Evolutionary conservation across 2,888 invertebrate species (phyloP).

Genomic region (Mayetiola destructor): DNA sequence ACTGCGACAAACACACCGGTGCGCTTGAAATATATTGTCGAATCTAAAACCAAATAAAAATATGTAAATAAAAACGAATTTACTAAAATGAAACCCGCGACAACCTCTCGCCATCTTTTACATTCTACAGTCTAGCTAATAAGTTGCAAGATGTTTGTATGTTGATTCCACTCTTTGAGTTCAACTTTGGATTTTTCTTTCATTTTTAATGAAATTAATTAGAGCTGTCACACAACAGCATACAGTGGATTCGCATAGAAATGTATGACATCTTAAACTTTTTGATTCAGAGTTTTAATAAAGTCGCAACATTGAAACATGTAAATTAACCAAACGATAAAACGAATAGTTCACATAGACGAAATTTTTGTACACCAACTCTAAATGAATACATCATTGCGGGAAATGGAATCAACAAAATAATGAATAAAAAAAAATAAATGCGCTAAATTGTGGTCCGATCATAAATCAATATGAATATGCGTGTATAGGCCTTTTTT

Average conservation of each 20-base stretch:
- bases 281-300: neutral
- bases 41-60: too few species aligned
- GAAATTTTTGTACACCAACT: neutral
- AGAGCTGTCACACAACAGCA: neutral
- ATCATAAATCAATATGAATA: neutral
- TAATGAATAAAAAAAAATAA: neutral
- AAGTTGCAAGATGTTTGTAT: conserved; percentile 1
- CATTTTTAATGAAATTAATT: neutral
- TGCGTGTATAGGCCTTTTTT: too few species aligned
- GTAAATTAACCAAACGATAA: neutral
- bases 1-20: neutral
- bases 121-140: too few species aligned
- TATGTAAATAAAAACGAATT: too few species aligned
- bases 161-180: neutral
- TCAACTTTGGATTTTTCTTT: neutral
- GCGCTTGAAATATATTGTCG: too few species aligned
- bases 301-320: neutral
- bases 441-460: conserved; percentile 2
- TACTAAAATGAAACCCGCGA: neutral
- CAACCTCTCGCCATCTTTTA: neutral
- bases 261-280: neutral
- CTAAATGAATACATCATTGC: neutral
- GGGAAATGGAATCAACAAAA: neutral
- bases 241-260: neutral
- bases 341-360: neutral